phyloP scores from a whole-genome alignment of 2,888 invertebrate species.

The Dendrolimus pini region DNA sequence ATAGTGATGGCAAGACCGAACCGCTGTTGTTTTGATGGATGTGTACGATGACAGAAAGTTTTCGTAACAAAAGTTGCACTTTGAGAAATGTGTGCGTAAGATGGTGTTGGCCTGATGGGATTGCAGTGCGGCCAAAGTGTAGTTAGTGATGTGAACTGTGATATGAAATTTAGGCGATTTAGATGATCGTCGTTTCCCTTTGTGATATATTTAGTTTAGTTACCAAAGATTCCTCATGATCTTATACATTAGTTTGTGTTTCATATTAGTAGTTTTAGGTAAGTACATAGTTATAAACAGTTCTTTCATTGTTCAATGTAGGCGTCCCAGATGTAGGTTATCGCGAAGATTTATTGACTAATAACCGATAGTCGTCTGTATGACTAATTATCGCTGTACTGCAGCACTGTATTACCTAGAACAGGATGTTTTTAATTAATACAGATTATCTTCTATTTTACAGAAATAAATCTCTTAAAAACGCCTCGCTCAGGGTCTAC shows the following conservation, averaged over 20 bases:
- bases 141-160: slow-evolving; percentile 74
- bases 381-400: slow-evolving; percentile 1
- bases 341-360: slow-evolving; percentile 39
- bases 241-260: slow-evolving; percentile 76
- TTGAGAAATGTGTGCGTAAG: slow-evolving; percentile 62
- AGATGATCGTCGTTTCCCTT: slow-evolving; percentile 66
- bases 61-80: slow-evolving; percentile 68
- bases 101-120: slow-evolving; percentile 71
- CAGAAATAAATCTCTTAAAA: no score
- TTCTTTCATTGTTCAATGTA: slow-evolving; percentile 20
- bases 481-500: no score
- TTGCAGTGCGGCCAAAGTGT: slow-evolving; percentile 67
- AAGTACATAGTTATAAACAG: slow-evolving; percentile 31
- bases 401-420: slow-evolving; percentile 2
- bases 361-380: slow-evolving; percentile 7
- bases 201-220: slow-evolving; percentile 75
- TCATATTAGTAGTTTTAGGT: slow-evolving; percentile 77
- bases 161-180: slow-evolving; percentile 69
- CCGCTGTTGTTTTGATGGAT: slow-evolving; percentile 27
- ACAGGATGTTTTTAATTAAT: slow-evolving; percentile 9
- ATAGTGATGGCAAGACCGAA: slow-evolving; percentile 51
- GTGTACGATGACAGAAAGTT: slow-evolving; percentile 68
- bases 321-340: slow-evolving; percentile 28
- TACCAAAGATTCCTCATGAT: slow-evolving; percentile 77
- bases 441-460: no score